These are phyloP conservation scores for Acrossocheilus fasciatus DNA, from an alignment of 2,797 vertebrate genomes.

Conservation along the genomic window DNA sequence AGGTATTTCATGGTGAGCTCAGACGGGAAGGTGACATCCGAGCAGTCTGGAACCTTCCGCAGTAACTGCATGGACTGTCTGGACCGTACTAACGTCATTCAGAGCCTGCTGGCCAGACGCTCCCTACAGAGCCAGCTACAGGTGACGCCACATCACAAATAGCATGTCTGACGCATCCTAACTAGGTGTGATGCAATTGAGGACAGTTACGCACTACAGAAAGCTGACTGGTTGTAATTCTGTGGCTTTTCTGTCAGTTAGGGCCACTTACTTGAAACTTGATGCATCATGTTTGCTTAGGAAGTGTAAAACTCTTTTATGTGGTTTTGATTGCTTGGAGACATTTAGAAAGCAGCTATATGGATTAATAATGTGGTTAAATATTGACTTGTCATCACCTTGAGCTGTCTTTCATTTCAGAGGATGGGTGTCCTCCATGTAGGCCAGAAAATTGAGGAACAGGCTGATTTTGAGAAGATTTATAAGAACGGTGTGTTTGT, in stretches of 20 bases:
- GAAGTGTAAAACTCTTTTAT: neutral
- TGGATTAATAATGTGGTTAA: neutral
- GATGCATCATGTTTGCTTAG: neutral
- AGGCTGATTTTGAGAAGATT: slow-evolving; percentile 95
- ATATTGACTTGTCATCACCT: neutral
- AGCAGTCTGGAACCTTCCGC: slow-evolving; percentile 93
- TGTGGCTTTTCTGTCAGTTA: neutral
- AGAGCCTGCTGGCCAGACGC: slow-evolving; percentile 91
- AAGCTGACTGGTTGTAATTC: neutral
- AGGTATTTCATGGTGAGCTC: slow-evolving; percentile 95
- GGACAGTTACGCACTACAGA: neutral
- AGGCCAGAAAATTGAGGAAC: slow-evolving; percentile 93
- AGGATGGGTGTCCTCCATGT: slow-evolving; percentile 93
- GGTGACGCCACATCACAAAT: slow-evolving; percentile 70
- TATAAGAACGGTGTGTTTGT: slow-evolving; percentile 91
- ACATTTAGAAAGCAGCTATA: neutral
- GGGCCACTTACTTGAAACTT: neutral
- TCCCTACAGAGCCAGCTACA: slow-evolving; percentile 96
- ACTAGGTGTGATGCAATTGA: neutral
- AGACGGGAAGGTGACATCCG: slow-evolving; percentile 81
- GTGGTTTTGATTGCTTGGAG: neutral
- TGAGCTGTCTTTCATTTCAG: slow-evolving; percentile 69
- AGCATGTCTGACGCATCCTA: neutral
- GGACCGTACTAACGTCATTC: slow-evolving; percentile 95
- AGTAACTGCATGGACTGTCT: slow-evolving; percentile 99